Conservation (phyloP, 2,113 vertebrate species). For the Muntiacus muntjak region DNA sequence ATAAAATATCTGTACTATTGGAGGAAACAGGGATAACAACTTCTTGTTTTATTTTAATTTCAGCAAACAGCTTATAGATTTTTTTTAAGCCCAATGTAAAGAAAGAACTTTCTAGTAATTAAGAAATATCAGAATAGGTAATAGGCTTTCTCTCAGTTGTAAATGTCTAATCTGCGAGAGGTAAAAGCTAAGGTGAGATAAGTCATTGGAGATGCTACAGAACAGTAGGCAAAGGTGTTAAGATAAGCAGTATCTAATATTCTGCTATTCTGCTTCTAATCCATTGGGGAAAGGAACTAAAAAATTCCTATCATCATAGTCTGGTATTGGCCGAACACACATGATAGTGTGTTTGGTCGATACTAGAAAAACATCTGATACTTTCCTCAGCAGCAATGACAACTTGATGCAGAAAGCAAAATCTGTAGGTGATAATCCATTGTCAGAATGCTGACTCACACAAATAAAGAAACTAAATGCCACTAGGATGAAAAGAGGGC, state of each 20-base stretch:
- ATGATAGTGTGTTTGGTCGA: neutral
- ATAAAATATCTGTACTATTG: neutral
- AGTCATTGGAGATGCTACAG: neutral
- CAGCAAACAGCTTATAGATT: neutral
- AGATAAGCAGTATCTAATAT: neutral
- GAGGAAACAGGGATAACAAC: neutral
- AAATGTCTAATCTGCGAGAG: neutral
- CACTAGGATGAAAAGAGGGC: neutral
- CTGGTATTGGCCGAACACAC: neutral
- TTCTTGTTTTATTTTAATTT: constrained; percentile 3
- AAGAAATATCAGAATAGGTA: neutral
- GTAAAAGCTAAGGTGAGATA: neutral
- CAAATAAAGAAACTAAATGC: neutral
- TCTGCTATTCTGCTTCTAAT: neutral
- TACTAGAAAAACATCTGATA: neutral
- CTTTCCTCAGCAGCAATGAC: neutral
- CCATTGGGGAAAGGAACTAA: neutral
- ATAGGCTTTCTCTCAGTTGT: neutral
- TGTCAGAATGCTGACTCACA: neutral
- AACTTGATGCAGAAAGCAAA: neutral
- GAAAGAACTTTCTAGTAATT: neutral
- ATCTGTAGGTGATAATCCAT: neutral
- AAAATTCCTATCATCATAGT: neutral
- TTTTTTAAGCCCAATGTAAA: neutral
- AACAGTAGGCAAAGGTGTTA: neutral